These are phyloP conservation scores for Selene dorsalis DNA, from an alignment of 2,797 vertebrate species.

Conservation along the genomic window DNA sequence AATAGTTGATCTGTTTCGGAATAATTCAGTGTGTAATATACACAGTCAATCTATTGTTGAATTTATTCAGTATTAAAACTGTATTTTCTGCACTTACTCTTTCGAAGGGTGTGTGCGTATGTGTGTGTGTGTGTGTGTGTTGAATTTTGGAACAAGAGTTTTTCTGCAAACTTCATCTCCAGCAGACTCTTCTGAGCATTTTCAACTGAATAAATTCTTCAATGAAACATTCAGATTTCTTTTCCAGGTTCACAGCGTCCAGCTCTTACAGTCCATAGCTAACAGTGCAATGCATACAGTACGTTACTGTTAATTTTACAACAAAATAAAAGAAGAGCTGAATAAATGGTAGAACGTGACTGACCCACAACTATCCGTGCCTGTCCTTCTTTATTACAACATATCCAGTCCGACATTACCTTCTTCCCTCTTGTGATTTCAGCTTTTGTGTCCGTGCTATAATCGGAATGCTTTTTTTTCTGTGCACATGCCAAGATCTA, in stretches of 20 bases:
- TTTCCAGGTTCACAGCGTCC: slow-evolving; percentile 1
- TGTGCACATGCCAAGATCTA: slow-evolving; percentile 16
- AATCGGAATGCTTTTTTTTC: slow-evolving; percentile 10
- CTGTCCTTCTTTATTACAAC: slow-evolving; percentile 12
- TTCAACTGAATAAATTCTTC: slow-evolving; percentile 12
- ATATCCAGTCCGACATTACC: slow-evolving; percentile 11
- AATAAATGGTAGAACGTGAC: slow-evolving; percentile 6
- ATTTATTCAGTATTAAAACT: background rate
- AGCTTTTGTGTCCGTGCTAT: slow-evolving; percentile 27
- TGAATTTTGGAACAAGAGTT: slow-evolving; percentile 1
- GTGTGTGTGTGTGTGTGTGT: background rate
- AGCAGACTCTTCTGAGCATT: slow-evolving; percentile 5
- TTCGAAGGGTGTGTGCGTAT: background rate
- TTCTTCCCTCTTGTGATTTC: slow-evolving; percentile 18
- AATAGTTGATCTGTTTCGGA: background rate
- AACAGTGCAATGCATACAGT: background rate
- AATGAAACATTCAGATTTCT: slow-evolving; percentile 11
- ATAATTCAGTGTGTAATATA: background rate
- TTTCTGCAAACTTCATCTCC: slow-evolving; percentile 17
- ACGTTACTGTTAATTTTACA: background rate
- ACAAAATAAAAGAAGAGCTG: background rate
- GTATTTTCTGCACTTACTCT: background rate
- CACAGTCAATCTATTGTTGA: background rate
- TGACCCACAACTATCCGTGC: slow-evolving; percentile 16
- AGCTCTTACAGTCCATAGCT: background rate